Base-by-base conservation (phyloP, 2,888 invertebrate genomes). In the Oegoconia quadripuncta region DNA sequence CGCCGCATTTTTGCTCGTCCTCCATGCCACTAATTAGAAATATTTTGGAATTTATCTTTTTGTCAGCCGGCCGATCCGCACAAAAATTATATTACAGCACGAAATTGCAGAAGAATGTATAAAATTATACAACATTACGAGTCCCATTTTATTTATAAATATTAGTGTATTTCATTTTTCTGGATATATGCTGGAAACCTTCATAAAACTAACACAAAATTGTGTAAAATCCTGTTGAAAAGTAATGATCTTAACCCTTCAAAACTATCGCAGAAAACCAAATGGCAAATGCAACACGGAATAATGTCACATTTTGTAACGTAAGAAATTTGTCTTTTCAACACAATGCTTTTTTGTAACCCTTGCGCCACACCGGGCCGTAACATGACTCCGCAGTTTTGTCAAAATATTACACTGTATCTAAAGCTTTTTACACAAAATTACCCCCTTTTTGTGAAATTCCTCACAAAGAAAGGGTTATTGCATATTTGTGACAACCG, bases 321-420 rank as follows among this genome's bases (percentile, higher is more conserved):
- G 23, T 32, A 46, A 62, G 46, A 59, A 58, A 53, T 53, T 44
- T 34, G 41, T 55, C 49, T 50, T 56, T 58, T 54, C 48, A 37
- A 48, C 7, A 22, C 37, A 37, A 41, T 30, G 15, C 20, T 13
- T 14, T 39, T 16, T 56, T 55, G 58, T 43, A 42, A 37, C 44
- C 52, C 51, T 57, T 64, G 46, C 65, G n/a, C n/a, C n/a, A n/a
- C n/a, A 62, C 55, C 71, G 48, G 61, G 60, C 59, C 42, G 81
- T 76, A 80, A 80, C 75, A 54, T 79, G 81, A 80, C 66, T 65
- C 77, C 60, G 71, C 69, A 68, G 66, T 82, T 84, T 86, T 83
- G 84, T 84, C 86, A 86, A 78, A 86, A 86, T 84, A 87, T 86
- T 84, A 76, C 70, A 67, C 68, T 64, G 70, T 67, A 51, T 50